These are phyloP conservation scores for Zenarchopterus dispar DNA, from an alignment of 2,797 vertebrate species.

Conservation along the genomic window DNA sequence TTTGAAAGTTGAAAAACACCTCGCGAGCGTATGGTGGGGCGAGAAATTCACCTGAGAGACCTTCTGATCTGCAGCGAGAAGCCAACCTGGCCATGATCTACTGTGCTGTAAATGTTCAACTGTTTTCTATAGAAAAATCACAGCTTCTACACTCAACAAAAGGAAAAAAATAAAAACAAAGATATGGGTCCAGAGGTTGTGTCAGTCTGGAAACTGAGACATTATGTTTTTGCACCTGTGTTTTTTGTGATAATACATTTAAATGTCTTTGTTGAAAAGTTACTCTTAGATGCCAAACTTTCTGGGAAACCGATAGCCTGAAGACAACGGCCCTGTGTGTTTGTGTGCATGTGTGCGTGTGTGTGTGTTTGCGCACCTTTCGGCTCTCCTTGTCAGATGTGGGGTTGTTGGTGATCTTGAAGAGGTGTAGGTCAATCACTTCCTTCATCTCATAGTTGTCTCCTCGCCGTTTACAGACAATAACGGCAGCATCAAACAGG, in stretches of 20 bases:
- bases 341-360: no score
- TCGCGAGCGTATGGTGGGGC: conserved; percentile 8
- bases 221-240: no score
- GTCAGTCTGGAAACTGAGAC: no score
- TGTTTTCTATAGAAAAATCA: neutral
- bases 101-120: neutral
- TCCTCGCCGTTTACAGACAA: conserved; percentile 94
- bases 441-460: conserved; percentile 99
- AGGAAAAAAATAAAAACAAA: no score
- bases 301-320: no score
- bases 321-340: no score
- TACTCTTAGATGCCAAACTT: no score
- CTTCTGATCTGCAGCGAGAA: neutral
- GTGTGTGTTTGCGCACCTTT: conserved; percentile 83
- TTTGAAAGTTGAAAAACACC: conserved; percentile 25
- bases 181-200: no score
- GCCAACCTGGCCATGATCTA: neutral
- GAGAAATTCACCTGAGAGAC: conserved; percentile 12
- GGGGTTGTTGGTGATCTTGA: conserved; percentile 96
- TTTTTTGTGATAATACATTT: no score
- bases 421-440: conserved; percentile 94
- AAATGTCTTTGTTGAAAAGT: no score
- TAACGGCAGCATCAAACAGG: conserved; percentile 94
- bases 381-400: conserved; percentile 96
- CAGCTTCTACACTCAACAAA: no score